Percentiles rank a stretch among this genome's conserved stretches.
phyloP scores from a whole-genome alignment of 2,113 vertebrate species.

The rabbit (Oryctolagus cuniculus) region DNA sequence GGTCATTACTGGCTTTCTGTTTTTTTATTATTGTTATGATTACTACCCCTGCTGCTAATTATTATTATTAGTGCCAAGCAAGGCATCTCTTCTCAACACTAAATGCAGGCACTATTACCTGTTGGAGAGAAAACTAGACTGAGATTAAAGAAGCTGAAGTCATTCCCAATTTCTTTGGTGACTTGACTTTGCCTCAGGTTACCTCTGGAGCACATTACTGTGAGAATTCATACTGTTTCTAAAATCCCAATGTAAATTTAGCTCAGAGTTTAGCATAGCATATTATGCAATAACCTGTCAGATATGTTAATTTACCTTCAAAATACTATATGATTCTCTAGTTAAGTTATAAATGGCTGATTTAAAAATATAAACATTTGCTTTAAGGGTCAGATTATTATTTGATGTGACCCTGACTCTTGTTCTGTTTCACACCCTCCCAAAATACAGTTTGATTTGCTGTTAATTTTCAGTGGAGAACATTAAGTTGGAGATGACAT shows the following conservation, averaged over 20 bases:
- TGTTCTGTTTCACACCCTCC: not conserved
- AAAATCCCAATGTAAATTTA: conserved; percentile 29
- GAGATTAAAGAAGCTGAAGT: not conserved
- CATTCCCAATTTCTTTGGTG: not conserved
- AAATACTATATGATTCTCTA: not conserved
- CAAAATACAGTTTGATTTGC: conserved; percentile 48
- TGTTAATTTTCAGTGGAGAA: conserved; percentile 44
- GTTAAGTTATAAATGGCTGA: not conserved
- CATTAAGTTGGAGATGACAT: conserved; percentile 51
- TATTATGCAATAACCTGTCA: not conserved
- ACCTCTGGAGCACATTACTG: not conserved
- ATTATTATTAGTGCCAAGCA: not conserved
- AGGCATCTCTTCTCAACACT: not conserved
- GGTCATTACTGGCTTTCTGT: not conserved
- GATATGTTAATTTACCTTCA: not conserved
- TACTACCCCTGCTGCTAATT: no score
- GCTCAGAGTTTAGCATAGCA: not conserved
- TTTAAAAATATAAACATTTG: conserved; percentile 55
- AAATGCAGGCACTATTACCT: not conserved
- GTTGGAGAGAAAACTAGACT: not conserved
- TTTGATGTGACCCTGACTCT: not conserved
- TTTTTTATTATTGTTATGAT: no score
- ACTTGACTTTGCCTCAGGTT: not conserved
- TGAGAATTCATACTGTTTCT: not conserved
- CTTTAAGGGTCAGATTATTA: conserved; percentile 41